A percentile compares a stretch with the other conserved stretches of the same genome.
Evolutionary conservation across 2,797 vertebrate species (phyloP).

Genomic region (Pantherophis alleghaniensis): DNA sequence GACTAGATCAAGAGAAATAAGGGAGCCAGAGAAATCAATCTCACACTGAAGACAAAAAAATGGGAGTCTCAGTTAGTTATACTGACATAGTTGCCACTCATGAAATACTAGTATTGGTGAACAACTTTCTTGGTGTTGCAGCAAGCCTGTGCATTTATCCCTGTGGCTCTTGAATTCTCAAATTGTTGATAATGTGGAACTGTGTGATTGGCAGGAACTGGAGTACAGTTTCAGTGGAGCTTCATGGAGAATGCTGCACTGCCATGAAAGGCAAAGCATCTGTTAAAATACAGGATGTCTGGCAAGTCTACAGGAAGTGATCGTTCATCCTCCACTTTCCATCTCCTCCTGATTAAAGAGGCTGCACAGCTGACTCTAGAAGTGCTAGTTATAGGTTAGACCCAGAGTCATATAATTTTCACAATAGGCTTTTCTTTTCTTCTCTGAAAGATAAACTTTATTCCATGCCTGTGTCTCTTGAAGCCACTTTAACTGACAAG

Average conservation of each 20-base stretch:
- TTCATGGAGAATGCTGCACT: neutral
- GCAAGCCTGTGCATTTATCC: neutral
- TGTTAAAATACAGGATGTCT: slow-evolving; percentile 38
- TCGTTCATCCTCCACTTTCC: slow-evolving; percentile 16
- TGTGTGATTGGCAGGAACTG: neutral
- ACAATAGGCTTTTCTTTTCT: slow-evolving; percentile 3
- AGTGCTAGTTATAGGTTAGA: slow-evolving; percentile 31
- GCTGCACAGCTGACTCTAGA: slow-evolving; percentile 29
- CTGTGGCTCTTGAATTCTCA: neutral
- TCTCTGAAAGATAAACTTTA: neutral
- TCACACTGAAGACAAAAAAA: neutral
- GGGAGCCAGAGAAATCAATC: neutral
- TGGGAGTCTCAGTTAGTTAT: neutral
- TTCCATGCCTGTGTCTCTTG: slow-evolving; percentile 4
- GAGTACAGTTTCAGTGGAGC: slow-evolving; percentile 4
- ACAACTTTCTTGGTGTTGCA: neutral
- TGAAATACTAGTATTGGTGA: neutral
- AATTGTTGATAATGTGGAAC: neutral
- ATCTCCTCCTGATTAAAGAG: slow-evolving; percentile 34
- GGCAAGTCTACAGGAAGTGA: slow-evolving; percentile 30
- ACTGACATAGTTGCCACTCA: neutral
- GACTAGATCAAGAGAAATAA: neutral
- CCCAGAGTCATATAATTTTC: slow-evolving; percentile 22
- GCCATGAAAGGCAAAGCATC: slow-evolving; percentile 9
- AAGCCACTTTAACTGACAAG: slow-evolving; percentile 11